Conservation (phyloP, 2,113 vertebrate species). For the Onychorhynchus coronatus region DNA sequence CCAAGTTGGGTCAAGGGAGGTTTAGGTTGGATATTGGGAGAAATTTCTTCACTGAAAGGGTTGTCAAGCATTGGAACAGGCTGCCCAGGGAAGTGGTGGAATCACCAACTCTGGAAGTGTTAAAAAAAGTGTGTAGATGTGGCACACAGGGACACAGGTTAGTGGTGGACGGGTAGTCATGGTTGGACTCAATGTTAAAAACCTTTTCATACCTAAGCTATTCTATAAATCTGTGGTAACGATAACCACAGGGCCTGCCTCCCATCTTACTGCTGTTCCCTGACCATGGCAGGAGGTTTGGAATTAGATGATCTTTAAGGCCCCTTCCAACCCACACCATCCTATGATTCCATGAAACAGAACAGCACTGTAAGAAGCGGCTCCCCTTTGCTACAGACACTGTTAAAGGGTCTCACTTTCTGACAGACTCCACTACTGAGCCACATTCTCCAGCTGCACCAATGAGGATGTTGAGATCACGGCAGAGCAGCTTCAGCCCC, state of each 20-base stretch:
- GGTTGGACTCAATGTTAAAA: background rate
- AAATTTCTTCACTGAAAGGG: background rate
- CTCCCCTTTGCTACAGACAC: background rate
- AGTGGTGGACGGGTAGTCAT: background rate
- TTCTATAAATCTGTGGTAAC: background rate
- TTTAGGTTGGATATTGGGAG: background rate
- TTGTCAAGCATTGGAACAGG: background rate
- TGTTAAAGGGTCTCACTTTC: background rate
- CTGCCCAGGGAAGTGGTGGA: background rate
- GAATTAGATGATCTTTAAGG: background rate
- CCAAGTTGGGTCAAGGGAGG: background rate
- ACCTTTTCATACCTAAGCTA: background rate
- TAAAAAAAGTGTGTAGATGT: background rate
- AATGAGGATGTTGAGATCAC: fast-evolving
- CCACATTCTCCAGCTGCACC: fast-evolving
- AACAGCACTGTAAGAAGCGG: fast-evolving
- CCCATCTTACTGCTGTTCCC: background rate
- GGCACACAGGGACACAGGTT: background rate
- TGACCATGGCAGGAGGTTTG: background rate
- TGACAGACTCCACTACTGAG: fast-evolving
- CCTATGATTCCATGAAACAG: background rate
- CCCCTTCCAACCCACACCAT: background rate
- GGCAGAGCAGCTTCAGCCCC: background rate
- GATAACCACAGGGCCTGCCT: background rate
- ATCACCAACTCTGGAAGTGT: background rate